Evolutionary conservation across 2,888 invertebrate genomes (phyloP), one percentile per base, ranked within the genome.

Genomic region (Prenolepis imparis): DNA sequence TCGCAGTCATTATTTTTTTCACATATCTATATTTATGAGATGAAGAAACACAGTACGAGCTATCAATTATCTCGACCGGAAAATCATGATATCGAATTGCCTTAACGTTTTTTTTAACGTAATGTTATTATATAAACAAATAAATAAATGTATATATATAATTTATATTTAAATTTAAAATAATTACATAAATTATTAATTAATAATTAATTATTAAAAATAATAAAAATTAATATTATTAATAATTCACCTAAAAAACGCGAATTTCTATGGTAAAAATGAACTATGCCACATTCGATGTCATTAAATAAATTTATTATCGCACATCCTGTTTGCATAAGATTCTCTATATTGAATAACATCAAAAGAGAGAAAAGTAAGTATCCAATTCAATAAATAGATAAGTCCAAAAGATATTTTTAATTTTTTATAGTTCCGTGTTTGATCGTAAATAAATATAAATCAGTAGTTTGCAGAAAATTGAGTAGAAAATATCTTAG

Each of bases 401-500:
- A 11, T 12, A 52, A 55, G 24, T n/a, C 3, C 8, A 39, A 39
- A 36, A 63, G 5, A 4, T 28, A 59, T 28, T 59, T 28, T 5
- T 15, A 59, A 28, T 59, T 32, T 32, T 32, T 32, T 1, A 32
- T 32, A 32, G 1, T 36, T 36, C 36, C 28, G 15, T 24, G 9
- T 24, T 24, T 15, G 1, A 64, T 39, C 3, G 6, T 21, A 64
- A 39, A 39, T 64, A 64, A 12, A 39, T 39, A 39, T 21, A 39
- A 12, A 64, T 39, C 6, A 64, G 11, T 36, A 28, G 11, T 21
- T 55, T 21, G 21, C 3, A 59, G 28, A 64, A 80, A 85, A 78
- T 86, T 63, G 78, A 82, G 82, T 63, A 68, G 59, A 61, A n/a
- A 63, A 36, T 36, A 66, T 32, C 21, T 57, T 15, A 57, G 21